These are phyloP conservation scores for Polyergus mexicanus DNA, from an alignment of 1,140 invertebrate species.

Conservation along the genomic window DNA sequence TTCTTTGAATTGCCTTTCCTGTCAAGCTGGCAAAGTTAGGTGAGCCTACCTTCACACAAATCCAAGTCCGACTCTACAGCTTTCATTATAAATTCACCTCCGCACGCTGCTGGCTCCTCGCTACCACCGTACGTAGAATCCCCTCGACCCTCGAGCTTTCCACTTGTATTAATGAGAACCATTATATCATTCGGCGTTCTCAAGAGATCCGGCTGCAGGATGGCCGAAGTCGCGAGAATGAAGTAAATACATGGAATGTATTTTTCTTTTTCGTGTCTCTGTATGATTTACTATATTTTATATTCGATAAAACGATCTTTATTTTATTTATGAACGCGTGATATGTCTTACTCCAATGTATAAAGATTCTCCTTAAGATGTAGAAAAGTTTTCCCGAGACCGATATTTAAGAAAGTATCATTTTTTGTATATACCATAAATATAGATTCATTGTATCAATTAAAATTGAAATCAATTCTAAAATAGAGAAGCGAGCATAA, in stretches of 20 bases:
- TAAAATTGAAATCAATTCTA: neutral
- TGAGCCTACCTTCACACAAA: constrained; percentile 84
- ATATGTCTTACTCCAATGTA: neutral
- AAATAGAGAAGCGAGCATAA: neutral
- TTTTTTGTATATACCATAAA: neutral
- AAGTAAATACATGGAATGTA: constrained; percentile 78
- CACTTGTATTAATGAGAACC: constrained; percentile 82
- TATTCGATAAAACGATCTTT: neutral
- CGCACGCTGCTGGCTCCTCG: constrained; percentile 32
- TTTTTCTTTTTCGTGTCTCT: constrained; percentile 68
- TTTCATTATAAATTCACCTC: constrained; percentile 87
- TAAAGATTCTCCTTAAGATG: neutral
- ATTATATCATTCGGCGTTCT: constrained; percentile 82
- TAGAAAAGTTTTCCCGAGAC: neutral
- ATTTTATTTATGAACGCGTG: neutral
- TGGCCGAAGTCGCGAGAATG: constrained; percentile 46
- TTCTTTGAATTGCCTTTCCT: constrained; percentile 62
- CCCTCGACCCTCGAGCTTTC: constrained; percentile 83
- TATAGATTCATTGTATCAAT: neutral
- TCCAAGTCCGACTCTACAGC: constrained; percentile 84
- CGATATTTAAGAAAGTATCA: neutral
- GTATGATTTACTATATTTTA: neutral
- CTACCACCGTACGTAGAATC: constrained; percentile 67
- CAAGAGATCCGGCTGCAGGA: constrained; percentile 27
- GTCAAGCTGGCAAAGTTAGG: constrained; percentile 67